A percentile compares a stretch with the other conserved stretches of the same genome.
Evolutionary conservation across 2,888 invertebrate species (phyloP).

Genomic region (Matsumyia berberina): DNA sequence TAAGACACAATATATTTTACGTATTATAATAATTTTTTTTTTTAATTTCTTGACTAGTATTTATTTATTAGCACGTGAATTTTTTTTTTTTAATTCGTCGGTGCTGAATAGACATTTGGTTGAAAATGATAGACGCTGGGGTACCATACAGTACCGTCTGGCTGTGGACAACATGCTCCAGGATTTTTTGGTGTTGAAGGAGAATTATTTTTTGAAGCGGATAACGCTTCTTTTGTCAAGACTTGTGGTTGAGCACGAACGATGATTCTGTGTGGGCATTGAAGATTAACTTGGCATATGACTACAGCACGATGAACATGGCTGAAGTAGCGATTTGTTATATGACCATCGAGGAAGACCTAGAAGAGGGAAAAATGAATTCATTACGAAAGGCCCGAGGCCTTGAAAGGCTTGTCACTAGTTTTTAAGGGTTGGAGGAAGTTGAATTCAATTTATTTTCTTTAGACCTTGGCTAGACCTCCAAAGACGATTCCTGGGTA

Average conservation of each 20-base stretch:
- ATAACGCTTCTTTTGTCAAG: neutral
- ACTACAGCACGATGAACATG: slow-evolving; percentile 81
- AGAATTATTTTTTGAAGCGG: neutral
- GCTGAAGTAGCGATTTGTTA: slow-evolving; percentile 81
- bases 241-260: slow-evolving; percentile 79
- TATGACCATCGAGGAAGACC: slow-evolving; percentile 82
- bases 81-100: slow-evolving; percentile 37
- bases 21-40: slow-evolving; percentile 11
- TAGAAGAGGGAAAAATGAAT: slow-evolving; percentile 46
- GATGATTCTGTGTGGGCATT: slow-evolving; percentile 80
- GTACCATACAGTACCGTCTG: slow-evolving; percentile 64
- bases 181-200: slow-evolving; percentile 1
- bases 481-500: too few species aligned
- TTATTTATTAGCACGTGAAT: slow-evolving; percentile 55
- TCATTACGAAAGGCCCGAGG: neutral
- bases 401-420: too few species aligned
- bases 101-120: slow-evolving; percentile 50
- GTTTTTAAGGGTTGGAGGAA: too few species aligned
- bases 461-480: too few species aligned
- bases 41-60: slow-evolving; percentile 68
- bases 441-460: too few species aligned
- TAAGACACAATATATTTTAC: slow-evolving; percentile 42
- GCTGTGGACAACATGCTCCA: slow-evolving; percentile 30
- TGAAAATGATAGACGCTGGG: slow-evolving; percentile 66
- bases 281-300: slow-evolving; percentile 81